A percentile compares a stretch with the other conserved stretches of the same genome.
These are phyloP conservation scores for Peromyscus aztecus DNA, from an alignment of 2,797 vertebrate genomes.

Conservation along the genomic window DNA sequence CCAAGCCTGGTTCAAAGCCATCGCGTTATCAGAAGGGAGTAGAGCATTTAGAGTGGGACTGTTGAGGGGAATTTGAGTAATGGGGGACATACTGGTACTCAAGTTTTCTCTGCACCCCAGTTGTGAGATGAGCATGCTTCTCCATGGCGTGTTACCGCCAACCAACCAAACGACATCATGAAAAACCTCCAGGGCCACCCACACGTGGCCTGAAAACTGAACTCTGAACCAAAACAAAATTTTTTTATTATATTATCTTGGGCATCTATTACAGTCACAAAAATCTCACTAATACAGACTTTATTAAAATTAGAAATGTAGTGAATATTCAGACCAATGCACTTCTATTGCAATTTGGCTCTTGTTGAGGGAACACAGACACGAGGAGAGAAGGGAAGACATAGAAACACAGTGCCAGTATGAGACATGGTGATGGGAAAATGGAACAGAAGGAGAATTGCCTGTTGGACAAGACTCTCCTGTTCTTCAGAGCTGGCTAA, in stretches of 20 bases:
- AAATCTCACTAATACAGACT: not conserved
- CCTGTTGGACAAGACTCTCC: not conserved
- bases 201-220: not conserved
- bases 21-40: rapidly evolving
- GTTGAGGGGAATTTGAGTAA: not conserved
- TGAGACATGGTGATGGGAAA: not conserved
- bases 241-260: not conserved
- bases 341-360: not conserved
- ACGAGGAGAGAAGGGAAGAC: not conserved
- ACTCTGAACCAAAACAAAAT: not conserved
- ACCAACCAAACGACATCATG: not conserved
- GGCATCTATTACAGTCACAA: not conserved
- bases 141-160: not conserved
- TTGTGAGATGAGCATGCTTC: not conserved
- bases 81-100: rapidly evolving
- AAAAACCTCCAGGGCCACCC: not conserved
- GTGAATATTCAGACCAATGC: not conserved
- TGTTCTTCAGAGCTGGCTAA: not conserved
- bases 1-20: not conserved
- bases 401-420: not conserved
- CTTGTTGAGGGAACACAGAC: not conserved
- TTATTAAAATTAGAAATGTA: not conserved
- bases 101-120: rapidly evolving
- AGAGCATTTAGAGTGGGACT: not conserved
- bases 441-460: not conserved